Percentiles rank a stretch among this genome's conserved stretches.
Conservation (phyloP, 2,888 invertebrate genomes). For the Plemyria rubiginata region DNA sequence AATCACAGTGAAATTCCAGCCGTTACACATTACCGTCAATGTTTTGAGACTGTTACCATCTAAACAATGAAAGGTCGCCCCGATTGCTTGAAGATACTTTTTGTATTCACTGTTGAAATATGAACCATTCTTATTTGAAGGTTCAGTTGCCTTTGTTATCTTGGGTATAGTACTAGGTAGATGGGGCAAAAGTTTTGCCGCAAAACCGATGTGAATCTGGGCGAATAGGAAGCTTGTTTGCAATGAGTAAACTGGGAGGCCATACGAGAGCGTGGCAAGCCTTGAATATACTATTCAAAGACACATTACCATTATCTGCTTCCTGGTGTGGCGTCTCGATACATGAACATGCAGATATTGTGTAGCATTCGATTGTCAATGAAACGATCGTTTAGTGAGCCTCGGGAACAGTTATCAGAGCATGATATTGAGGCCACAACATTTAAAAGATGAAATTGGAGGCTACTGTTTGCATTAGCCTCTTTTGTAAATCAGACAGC, state of each 20-base stretch:
- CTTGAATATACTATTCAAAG: slow-evolving; percentile 82
- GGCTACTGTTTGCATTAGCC: slow-evolving; percentile 70
- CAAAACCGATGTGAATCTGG: slow-evolving; percentile 45
- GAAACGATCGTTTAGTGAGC: slow-evolving; percentile 56
- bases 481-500: slow-evolving; percentile 73
- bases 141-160: slow-evolving; percentile 44
- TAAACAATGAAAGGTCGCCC: slow-evolving; percentile 56
- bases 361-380: slow-evolving; percentile 57
- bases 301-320: slow-evolving; percentile 79
- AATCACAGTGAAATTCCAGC: slow-evolving; percentile 61
- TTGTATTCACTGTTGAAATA: slow-evolving; percentile 35
- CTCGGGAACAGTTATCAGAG: slow-evolving; percentile 69
- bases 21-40: slow-evolving; percentile 66
- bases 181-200: too few relatives aligned
- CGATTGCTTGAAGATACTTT: slow-evolving; percentile 46
- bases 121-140: slow-evolving; percentile 37
- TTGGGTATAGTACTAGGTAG: slow-evolving; percentile 37
- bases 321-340: slow-evolving; percentile 73
- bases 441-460: slow-evolving; percentile 68
- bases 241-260: slow-evolving; percentile 71
- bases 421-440: slow-evolving; percentile 74
- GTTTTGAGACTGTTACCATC: slow-evolving; percentile 67
- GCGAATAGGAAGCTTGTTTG: slow-evolving; percentile 67
- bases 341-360: slow-evolving; percentile 63
- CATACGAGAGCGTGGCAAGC: slow-evolving; percentile 73